Conservation (phyloP, 2,113 vertebrate species). For the Pteropus alecto region DNA sequence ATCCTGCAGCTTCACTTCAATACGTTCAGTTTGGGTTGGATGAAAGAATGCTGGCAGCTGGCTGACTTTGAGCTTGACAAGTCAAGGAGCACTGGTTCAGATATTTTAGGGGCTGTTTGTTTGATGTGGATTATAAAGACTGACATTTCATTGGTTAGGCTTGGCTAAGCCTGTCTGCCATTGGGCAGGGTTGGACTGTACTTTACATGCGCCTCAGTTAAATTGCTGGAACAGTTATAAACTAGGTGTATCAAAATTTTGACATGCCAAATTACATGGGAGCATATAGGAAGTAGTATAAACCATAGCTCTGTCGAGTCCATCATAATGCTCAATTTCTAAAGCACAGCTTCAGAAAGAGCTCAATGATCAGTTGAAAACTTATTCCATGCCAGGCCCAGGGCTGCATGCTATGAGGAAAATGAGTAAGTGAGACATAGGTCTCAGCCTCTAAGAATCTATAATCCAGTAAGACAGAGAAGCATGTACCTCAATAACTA, state of each 20-base stretch:
- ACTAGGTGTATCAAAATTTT: conserved; percentile 54
- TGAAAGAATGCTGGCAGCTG: background rate
- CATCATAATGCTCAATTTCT: background rate
- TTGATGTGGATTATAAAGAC: conserved; percentile 29
- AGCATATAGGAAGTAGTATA: background rate
- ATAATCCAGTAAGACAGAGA: background rate
- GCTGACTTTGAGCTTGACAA: conserved; percentile 22
- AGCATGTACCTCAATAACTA: background rate
- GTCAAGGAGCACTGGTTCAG: conserved; percentile 24
- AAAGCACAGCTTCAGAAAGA: background rate
- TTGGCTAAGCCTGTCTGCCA: conserved; percentile 14
- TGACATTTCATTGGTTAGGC: conserved; percentile 48
- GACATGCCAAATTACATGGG: conserved; percentile 43
- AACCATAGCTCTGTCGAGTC: background rate
- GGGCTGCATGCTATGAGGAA: background rate
- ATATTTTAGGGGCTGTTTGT: conserved; percentile 24
- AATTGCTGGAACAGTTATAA: conserved; percentile 54
- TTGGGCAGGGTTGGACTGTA: background rate
- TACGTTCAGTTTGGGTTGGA: background rate
- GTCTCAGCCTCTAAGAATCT: background rate
- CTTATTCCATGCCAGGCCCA: background rate
- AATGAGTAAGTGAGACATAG: background rate
- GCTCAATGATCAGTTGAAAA: background rate
- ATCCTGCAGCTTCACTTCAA: background rate
- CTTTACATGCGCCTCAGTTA: background rate